Evolutionary conservation across 2,888 invertebrate genomes (phyloP).

Genomic region (Ormyrus thymus): DNA sequence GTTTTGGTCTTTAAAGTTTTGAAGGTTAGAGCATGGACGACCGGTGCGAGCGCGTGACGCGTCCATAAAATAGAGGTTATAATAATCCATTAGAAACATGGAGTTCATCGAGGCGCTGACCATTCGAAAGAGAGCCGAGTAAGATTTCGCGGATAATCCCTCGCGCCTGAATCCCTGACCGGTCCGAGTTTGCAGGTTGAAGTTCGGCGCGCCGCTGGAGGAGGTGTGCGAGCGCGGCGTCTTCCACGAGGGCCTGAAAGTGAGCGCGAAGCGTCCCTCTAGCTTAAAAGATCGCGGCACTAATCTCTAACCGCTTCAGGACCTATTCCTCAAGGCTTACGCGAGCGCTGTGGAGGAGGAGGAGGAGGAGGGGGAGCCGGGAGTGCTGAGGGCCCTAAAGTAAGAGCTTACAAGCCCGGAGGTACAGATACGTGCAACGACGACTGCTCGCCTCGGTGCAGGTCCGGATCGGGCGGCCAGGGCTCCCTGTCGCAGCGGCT

Average conservation of each 20-base stretch:
- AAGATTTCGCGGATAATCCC: background rate
- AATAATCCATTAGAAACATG: constrained; percentile 28
- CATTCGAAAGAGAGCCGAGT: constrained; percentile 28
- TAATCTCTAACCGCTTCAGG: constrained; percentile 21
- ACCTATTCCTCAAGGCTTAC: constrained; percentile 55
- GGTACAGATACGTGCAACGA: background rate
- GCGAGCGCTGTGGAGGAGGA: constrained; percentile 39
- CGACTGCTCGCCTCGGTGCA: background rate
- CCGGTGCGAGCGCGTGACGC: background rate
- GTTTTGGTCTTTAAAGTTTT: no score
- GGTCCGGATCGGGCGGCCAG: constrained; percentile 54
- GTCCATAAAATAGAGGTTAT: background rate
- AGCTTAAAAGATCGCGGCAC: no score
- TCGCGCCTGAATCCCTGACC: no score
- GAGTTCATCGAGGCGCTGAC: constrained; percentile 20
- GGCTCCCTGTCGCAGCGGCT: constrained; percentile 52
- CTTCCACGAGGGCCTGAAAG: constrained; percentile 39
- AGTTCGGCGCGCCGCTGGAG: constrained; percentile 43
- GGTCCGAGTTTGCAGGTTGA: constrained; percentile 28
- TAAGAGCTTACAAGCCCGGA: background rate
- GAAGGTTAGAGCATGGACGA: no score
- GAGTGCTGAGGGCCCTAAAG: constrained; percentile 42
- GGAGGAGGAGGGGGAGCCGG: background rate
- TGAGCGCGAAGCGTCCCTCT: background rate
- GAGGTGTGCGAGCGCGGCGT: constrained; percentile 14